These are phyloP conservation scores for Oryzias javanicus DNA, from an alignment of 2,113 vertebrate genomes.

Conservation along the genomic window DNA sequence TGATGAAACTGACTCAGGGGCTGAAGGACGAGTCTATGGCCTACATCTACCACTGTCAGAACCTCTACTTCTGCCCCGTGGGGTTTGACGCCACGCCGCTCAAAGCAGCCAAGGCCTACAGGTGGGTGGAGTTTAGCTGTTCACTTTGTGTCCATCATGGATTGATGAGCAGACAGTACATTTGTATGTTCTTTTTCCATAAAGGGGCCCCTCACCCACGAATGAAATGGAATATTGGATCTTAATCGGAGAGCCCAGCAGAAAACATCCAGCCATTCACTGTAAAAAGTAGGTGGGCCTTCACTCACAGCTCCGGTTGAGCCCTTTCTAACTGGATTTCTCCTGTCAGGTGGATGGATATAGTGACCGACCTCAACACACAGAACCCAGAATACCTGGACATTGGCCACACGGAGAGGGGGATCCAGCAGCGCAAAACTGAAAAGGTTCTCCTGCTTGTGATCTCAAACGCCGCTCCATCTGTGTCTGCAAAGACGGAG, in stretches of 20 bases:
- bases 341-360: conserved; percentile 87
- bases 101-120: conserved; percentile 92
- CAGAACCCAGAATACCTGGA: conserved; percentile 97
- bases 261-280: conserved; percentile 96
- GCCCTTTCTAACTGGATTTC: neutral
- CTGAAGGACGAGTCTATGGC: conserved; percentile 93
- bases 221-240: conserved; percentile 97
- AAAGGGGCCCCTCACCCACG: conserved; percentile 81
- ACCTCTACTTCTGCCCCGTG: conserved; percentile 98
- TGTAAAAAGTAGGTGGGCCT: conserved; percentile 89
- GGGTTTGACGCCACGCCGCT: conserved; percentile 96
- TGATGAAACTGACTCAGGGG: conserved; percentile 90
- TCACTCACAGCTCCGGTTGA: neutral
- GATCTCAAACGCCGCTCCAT: neutral
- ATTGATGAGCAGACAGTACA: neutral
- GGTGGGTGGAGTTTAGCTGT: conserved; percentile 64
- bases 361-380: conserved; percentile 95
- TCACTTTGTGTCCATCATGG: neutral
- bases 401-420: conserved; percentile 94
- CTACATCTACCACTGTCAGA: conserved; percentile 99
- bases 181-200: conserved; percentile 21
- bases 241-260: conserved; percentile 95
- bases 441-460: conserved; percentile 83
- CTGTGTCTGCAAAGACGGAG: neutral
- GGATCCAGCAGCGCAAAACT: conserved; percentile 93